Evolutionary conservation across 2,888 invertebrate species (phyloP).

Genomic region (Nipponacmea schrenckii): DNA sequence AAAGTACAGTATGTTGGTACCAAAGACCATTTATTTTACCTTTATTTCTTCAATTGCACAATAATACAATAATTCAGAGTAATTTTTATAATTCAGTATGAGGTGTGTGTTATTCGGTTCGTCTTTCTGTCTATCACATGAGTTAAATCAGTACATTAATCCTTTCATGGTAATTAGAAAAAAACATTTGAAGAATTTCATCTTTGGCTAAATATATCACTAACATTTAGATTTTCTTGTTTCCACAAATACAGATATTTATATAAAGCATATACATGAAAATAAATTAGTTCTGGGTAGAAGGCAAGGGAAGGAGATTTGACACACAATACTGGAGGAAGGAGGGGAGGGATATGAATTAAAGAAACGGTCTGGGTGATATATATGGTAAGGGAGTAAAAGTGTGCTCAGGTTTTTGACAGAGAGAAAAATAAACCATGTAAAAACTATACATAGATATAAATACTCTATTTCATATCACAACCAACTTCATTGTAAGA

Average conservation of each 20-base stretch:
- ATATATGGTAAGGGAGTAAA: background rate
- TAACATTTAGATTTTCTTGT: constrained; percentile 7
- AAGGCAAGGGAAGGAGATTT: background rate
- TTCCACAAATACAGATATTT: constrained; percentile 7
- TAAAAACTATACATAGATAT: constrained; percentile 8
- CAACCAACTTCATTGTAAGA: background rate
- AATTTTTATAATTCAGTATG: no score
- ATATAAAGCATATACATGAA: constrained; percentile 6
- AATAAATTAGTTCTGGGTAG: constrained; percentile 1
- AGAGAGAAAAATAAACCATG: constrained; percentile 7
- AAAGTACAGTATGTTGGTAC: constrained; percentile 50
- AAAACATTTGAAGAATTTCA: constrained; percentile 3
- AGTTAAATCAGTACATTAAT: background rate
- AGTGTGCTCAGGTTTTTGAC: constrained; percentile 1
- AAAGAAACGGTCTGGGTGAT: background rate
- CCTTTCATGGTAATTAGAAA: background rate
- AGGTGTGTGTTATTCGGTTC: no score
- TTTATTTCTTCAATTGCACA: no score
- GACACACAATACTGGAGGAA: constrained; percentile 8
- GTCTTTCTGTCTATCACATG: no score
- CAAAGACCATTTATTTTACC: constrained; percentile 10
- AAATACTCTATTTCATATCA: background rate
- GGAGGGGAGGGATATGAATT: background rate
- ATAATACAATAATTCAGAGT: no score
- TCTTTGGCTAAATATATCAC: constrained; percentile 8